These are phyloP conservation scores for Portunus trituberculatus DNA, from an alignment of 1,140 invertebrate species.

Conservation along the genomic window DNA sequence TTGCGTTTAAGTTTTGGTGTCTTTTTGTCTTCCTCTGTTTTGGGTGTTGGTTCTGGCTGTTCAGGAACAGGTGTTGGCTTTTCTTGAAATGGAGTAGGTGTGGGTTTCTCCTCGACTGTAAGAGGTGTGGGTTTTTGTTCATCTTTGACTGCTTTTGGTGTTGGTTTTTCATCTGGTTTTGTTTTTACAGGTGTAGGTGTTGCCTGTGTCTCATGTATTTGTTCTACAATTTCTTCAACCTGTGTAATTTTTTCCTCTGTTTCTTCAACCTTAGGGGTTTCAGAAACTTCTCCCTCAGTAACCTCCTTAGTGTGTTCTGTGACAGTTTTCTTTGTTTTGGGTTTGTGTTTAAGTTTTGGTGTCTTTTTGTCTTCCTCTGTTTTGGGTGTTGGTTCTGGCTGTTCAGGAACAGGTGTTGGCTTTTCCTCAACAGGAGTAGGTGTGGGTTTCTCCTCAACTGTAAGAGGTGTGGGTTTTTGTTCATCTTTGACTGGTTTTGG, in stretches of 20 bases:
- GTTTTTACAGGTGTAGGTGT: too few species aligned
- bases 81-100: too few species aligned
- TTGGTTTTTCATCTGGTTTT: too few species aligned
- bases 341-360: neutral
- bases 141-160: too few species aligned
- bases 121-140: too few species aligned
- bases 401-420: neutral
- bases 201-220: neutral
- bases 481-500: neutral
- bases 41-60: neutral
- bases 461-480: neutral
- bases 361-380: conserved; percentile 22
- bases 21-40: neutral
- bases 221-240: neutral
- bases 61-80: too few species aligned
- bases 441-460: conserved; percentile 18
- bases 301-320: neutral
- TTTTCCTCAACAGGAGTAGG: conserved; percentile 24
- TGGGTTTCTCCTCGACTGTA: too few species aligned
- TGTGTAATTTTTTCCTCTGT: neutral
- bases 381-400: conserved; percentile 27
- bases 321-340: neutral
- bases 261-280: conserved; percentile 33
- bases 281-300: neutral
- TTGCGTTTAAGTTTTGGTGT: neutral